These are phyloP conservation scores for Andrena marginata DNA, from an alignment of 2,888 invertebrate genomes.

Conservation along the genomic window DNA sequence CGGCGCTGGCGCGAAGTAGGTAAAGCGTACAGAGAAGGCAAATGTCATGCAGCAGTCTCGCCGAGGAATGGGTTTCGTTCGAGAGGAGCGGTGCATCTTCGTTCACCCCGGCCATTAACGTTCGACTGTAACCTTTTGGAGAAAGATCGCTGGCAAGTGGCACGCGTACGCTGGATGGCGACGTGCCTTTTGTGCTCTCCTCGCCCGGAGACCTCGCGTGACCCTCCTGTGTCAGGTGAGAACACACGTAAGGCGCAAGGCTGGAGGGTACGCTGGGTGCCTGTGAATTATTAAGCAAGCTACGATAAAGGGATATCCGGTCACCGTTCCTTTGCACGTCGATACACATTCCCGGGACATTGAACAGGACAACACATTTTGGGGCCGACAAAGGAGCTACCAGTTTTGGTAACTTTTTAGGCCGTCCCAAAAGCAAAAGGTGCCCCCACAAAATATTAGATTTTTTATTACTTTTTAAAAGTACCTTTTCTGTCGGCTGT, in stretches of 20 bases:
- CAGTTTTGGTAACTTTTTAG: too few relatives aligned
- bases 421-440: too few relatives aligned
- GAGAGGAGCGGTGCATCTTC: constrained; percentile 67
- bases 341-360: too few relatives aligned
- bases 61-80: constrained; percentile 20
- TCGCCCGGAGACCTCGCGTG: constrained; percentile 5
- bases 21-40: constrained; percentile 66
- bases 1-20: constrained; percentile 62
- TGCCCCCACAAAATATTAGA: too few relatives aligned
- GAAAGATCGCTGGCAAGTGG: constrained; percentile 51
- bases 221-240: constrained; percentile 43
- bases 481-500: too few relatives aligned
- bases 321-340: constrained; percentile 19
- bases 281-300: constrained; percentile 55
- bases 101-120: constrained; percentile 62
- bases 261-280: background rate
- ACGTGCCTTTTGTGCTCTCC: constrained; percentile 50
- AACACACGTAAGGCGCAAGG: constrained; percentile 36
- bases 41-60: constrained; percentile 67
- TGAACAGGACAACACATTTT: too few relatives aligned
- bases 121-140: constrained; percentile 69
- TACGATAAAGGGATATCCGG: constrained; percentile 43
- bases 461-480: too few relatives aligned
- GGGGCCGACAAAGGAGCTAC: too few relatives aligned
- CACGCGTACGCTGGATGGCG: constrained; percentile 38